These are phyloP conservation scores for Epicampocera succincta DNA, from an alignment of 2,888 invertebrate genomes.

Conservation along the genomic window DNA sequence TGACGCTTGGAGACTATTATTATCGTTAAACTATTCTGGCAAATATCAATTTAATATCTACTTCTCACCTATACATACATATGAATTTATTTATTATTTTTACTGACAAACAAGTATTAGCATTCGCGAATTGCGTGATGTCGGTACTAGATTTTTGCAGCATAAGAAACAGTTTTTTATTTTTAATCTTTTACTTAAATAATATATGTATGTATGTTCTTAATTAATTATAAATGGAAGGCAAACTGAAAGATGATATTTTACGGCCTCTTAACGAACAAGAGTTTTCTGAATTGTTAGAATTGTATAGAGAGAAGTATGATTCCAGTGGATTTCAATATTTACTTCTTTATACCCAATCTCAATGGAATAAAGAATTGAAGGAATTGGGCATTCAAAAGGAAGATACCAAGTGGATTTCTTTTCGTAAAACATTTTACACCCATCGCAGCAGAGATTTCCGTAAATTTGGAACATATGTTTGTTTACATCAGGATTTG, in stretches of 20 bases:
- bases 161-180: neutral
- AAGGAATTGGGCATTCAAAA: constrained; percentile 32
- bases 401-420: constrained; percentile 65
- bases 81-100: neutral
- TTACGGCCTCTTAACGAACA: constrained; percentile 73
- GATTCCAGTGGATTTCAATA: constrained; percentile 75
- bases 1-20: no score
- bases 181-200: neutral
- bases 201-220: no score
- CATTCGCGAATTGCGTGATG: neutral
- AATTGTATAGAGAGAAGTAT: constrained; percentile 74
- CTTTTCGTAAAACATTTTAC: constrained; percentile 76
- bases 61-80: no score
- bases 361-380: constrained; percentile 76
- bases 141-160: neutral
- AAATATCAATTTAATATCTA: no score
- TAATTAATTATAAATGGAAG: constrained; percentile 19
- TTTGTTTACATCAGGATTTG: constrained; percentile 76
- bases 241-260: constrained; percentile 71
- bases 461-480: constrained; percentile 75
- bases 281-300: constrained; percentile 75
- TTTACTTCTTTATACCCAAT: constrained; percentile 76
- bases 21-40: neutral
- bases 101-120: constrained; percentile 1
- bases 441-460: constrained; percentile 75